Evolutionary conservation across 1,140 invertebrate species (phyloP).

Genomic region (Oryzaephilus surinamensis): DNA sequence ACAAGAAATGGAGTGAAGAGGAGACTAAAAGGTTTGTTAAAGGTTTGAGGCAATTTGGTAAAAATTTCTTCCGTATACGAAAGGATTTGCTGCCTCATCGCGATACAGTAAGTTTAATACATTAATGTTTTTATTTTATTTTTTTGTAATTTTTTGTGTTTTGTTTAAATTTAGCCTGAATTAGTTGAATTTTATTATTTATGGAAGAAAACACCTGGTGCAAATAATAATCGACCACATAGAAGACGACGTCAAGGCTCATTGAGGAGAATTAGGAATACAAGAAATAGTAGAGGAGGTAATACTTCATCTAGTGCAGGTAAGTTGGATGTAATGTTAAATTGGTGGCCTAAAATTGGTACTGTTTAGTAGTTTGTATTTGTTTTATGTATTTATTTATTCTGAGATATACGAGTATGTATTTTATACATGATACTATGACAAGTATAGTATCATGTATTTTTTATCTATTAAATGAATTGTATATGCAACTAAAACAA

Average conservation of each 20-base stretch:
- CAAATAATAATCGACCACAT: slow-evolving; percentile 86
- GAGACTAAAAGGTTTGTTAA: slow-evolving; percentile 97
- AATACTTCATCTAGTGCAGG: slow-evolving; percentile 38
- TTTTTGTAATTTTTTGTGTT: slow-evolving; percentile 1
- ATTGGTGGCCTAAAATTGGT: slow-evolving; percentile 50
- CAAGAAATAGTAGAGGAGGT: slow-evolving; percentile 51
- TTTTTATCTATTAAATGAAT: too few species aligned
- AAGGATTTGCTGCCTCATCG: slow-evolving; percentile 94
- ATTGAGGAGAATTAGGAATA: slow-evolving; percentile 78
- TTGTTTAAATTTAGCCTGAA: slow-evolving; percentile 55
- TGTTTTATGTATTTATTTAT: too few species aligned
- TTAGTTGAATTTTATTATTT: slow-evolving; percentile 98
- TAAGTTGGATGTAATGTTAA: slow-evolving; percentile 39
- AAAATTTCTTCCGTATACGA: slow-evolving; percentile 97
- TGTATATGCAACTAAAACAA: too few species aligned
- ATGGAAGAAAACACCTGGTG: slow-evolving; percentile 99
- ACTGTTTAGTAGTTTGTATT: too few species aligned
- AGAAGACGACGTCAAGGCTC: slow-evolving; percentile 78
- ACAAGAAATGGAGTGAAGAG: slow-evolving; percentile 97
- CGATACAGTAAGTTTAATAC: slow-evolving; percentile 64
- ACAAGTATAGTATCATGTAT: too few species aligned
- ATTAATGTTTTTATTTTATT: neutral
- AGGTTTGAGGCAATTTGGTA: slow-evolving; percentile 94
- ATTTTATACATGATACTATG: too few species aligned
- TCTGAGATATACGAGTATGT: too few species aligned